Base-by-base conservation (phyloP, 2,888 invertebrate genomes). In the Mythimna pallens region DNA sequence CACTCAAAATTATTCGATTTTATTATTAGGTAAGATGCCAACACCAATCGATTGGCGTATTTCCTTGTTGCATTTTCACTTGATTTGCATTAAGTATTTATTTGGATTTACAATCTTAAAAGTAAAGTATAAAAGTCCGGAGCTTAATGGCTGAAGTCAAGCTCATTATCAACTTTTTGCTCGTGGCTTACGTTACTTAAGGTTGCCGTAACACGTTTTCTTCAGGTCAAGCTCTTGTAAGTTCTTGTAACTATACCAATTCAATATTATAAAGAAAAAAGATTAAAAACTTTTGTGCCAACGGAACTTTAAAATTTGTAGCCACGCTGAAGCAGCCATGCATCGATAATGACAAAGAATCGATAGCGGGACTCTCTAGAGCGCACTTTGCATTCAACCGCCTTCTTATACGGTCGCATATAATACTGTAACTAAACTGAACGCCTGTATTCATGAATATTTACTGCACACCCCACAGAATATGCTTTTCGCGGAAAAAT, bases 381-480 rank as follows among this genome's bases (percentile, higher is more conserved):
- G 87, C 84, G 85, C 87, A 87, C 87, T 91, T 88, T 87, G 88
- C 90, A 89, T 91, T 88, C 91, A 89, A 81, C 89, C 82, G 82
- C 83, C 86, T 89, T 87, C 88, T 90, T 89, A 86, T 85, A 81
- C 87, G 84, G 87, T 82, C 84, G 85, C 80, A 88, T 87, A 88
- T 89, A 88, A 90, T 87, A 87, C 80, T 81, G 85, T 83, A 80
- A 73, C 81, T 77, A 83, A 89, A 87, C 88, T 84, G 86, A 83
- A 84, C 80, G 84, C 75, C 77, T 79, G 80, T 84, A 82, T 88
- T 90, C 91, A 91, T 91, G 91, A 90, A 91, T 91, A 91, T 91
- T 89, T 89, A 90, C 81, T 81, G 81, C 85, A 75, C 76, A 85
- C 76, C 82, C 82, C 73, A 84, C 85, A 84, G 86, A 89, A 89